A percentile compares a stretch with the other conserved stretches of the same genome.
Evolutionary conservation across 2,888 invertebrate genomes (phyloP).

Genomic region (Dryocosmus kuriphilus): DNA sequence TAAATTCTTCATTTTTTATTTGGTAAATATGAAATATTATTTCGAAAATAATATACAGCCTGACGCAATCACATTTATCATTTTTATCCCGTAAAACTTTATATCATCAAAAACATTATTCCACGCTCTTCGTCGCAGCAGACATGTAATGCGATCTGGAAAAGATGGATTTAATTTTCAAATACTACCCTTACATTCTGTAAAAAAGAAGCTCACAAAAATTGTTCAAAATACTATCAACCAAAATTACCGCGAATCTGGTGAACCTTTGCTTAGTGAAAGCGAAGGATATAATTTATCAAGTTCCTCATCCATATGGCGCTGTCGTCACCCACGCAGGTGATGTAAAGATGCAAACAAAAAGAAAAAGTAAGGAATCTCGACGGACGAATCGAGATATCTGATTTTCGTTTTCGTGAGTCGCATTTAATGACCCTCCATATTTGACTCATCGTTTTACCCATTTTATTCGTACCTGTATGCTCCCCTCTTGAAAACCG

Average conservation of each 20-base stretch:
- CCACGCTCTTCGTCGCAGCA: neutral
- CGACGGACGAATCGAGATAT: slow-evolving; percentile 40
- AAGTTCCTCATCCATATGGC: neutral
- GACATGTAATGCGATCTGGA: neutral
- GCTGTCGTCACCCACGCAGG: neutral
- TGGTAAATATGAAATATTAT: neutral
- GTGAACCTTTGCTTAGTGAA: neutral
- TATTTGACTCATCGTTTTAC: slow-evolving; percentile 51
- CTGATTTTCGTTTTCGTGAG: slow-evolving; percentile 40
- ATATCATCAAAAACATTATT: neutral
- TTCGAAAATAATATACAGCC: neutral
- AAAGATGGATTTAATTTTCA: neutral
- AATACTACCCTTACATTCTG: neutral
- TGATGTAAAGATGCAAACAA: slow-evolving; percentile 28
- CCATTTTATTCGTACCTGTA: slow-evolving; percentile 48
- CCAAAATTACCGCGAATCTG: neutral
- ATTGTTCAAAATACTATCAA: neutral
- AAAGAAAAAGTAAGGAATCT: slow-evolving; percentile 47
- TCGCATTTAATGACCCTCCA: slow-evolving; percentile 57
- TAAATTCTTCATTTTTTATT: too few relatives aligned
- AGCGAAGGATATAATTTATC: slow-evolving; percentile 4
- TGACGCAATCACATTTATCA: neutral
- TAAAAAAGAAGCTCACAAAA: neutral
- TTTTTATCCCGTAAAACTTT: neutral
- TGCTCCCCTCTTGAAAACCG: slow-evolving; percentile 50